Conservation (phyloP, 1,140 invertebrate species). For the Glomeris maerens region DNA sequence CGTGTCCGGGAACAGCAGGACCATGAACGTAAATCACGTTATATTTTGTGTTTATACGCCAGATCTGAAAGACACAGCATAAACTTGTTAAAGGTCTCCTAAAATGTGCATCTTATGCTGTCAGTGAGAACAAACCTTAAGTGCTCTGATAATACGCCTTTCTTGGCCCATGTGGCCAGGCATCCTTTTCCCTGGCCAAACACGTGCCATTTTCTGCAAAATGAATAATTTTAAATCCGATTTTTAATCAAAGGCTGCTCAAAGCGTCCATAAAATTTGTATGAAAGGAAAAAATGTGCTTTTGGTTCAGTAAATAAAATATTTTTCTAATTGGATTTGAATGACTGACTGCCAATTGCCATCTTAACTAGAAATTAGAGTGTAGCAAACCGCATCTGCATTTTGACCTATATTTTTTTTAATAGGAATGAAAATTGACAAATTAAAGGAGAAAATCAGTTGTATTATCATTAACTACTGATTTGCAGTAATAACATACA, state of each 20-base stretch:
- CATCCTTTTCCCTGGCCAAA: conserved; percentile 92
- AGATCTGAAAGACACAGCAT: conserved; percentile 45
- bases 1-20: conserved; percentile 61
- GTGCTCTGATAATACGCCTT: conserved; percentile 48
- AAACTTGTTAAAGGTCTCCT: background rate
- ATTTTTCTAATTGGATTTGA: background rate
- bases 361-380: too few species aligned
- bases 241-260: background rate
- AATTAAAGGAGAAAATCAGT: too few species aligned
- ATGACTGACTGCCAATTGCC: too few species aligned
- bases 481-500: too few species aligned
- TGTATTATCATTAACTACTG: too few species aligned
- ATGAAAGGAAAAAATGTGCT: too few species aligned
- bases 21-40: conserved; percentile 82
- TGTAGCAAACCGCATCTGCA: too few species aligned
- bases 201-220: conserved; percentile 51
- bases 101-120: background rate
- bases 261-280: conserved; percentile 1
- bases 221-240: conserved; percentile 15
- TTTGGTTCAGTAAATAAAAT: background rate
- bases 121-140: conserved; percentile 39
- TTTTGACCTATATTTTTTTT: too few species aligned
- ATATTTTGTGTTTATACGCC: conserved; percentile 82
- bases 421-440: too few species aligned
- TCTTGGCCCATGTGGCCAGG: conserved; percentile 89